These are phyloP conservation scores for Urocyon cinereoargenteus DNA, from an alignment of 2,797 vertebrate species.

Conservation along the genomic window DNA sequence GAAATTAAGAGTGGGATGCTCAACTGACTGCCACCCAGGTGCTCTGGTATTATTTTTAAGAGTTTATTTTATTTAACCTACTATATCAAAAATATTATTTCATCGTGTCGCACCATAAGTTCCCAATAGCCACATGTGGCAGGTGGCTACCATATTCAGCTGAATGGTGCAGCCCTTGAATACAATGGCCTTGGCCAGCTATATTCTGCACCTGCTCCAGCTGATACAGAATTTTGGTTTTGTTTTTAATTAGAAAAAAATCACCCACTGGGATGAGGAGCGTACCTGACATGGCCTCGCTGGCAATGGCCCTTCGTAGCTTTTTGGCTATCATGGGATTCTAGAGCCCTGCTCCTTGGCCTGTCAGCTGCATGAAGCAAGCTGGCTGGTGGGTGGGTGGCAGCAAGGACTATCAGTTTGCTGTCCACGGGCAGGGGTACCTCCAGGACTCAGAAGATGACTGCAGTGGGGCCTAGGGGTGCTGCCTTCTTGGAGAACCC, in stretches of 20 bases:
- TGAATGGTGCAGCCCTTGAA: not conserved
- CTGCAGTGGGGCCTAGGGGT: not conserved
- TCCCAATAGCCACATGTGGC: too few species aligned
- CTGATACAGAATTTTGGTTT: not conserved
- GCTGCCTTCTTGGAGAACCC: not conserved
- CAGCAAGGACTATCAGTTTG: not conserved
- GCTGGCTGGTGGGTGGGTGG: not conserved
- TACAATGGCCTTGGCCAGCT: not conserved
- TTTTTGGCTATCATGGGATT: not conserved
- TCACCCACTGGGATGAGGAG: not conserved
- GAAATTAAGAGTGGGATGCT: not conserved
- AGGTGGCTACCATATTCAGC: not conserved
- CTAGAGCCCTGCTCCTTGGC: not conserved
- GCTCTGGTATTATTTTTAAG: not conserved
- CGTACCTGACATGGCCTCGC: not conserved
- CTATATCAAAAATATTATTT: not conserved
- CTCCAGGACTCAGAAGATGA: not conserved
- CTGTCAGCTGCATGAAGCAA: not conserved
- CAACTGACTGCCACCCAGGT: not conserved
- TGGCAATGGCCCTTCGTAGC: not conserved
- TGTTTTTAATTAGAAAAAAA: slow-evolving; percentile 6
- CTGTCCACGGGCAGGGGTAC: not conserved
- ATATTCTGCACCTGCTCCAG: not conserved
- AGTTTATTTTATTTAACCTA: not conserved
- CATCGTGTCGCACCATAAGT: not conserved